A percentile compares a stretch with the other conserved stretches of the same genome.
Conservation (phyloP, 2,797 vertebrate genomes). For the Crenuchus spilurus region DNA sequence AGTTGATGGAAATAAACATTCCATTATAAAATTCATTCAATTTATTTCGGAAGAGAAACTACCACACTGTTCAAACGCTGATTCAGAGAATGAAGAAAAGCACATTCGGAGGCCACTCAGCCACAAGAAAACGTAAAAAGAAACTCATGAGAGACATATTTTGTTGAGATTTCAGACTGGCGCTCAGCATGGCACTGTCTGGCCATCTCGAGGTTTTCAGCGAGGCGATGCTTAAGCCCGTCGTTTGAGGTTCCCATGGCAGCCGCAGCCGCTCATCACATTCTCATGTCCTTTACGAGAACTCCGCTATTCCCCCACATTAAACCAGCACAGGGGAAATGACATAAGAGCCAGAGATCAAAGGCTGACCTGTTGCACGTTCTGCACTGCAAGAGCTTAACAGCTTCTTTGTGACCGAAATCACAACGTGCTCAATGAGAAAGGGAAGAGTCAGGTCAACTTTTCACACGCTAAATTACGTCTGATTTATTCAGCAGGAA, state of each 20-base stretch:
- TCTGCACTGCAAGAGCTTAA: background rate
- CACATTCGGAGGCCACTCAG: background rate
- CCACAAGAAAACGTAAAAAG: constrained; percentile 14
- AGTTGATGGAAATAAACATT: too few species aligned
- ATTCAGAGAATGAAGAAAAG: background rate
- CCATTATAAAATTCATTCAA: background rate
- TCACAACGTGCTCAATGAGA: background rate
- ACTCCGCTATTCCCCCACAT: constrained; percentile 14
- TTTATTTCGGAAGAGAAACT: background rate
- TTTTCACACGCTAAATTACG: constrained; percentile 23
- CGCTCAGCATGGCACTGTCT: constrained; percentile 9
- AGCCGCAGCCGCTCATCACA: background rate
- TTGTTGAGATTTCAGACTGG: constrained; percentile 6
- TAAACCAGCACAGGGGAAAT: constrained; percentile 9
- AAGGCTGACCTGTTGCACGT: constrained; percentile 6
- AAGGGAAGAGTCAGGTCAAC: background rate
- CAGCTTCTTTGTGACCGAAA: constrained; percentile 27
- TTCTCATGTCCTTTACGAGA: constrained; percentile 31
- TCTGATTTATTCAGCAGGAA: constrained; percentile 30
- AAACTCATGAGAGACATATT: constrained; percentile 10
- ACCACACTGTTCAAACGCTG: constrained; percentile 1
- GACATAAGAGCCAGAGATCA: constrained; percentile 21
- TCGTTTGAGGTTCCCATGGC: constrained; percentile 21
- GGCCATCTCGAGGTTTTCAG: background rate
- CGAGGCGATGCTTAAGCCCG: background rate